These are phyloP conservation scores for Notocelia uddmanniana DNA, from an alignment of 2,888 invertebrate genomes.

Conservation along the genomic window DNA sequence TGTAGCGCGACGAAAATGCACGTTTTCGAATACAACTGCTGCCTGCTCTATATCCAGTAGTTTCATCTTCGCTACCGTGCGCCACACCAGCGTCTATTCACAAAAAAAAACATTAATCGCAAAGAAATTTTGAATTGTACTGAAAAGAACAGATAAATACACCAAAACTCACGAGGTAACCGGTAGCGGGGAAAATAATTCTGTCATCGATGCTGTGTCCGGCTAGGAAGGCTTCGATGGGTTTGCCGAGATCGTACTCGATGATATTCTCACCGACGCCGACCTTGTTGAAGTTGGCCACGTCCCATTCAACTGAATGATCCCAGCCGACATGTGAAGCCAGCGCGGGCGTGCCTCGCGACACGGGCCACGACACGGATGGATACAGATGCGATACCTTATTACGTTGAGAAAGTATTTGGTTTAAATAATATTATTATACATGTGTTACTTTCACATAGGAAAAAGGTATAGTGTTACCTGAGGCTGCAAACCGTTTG, in stretches of 20 bases:
- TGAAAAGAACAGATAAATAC: background rate
- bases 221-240: slow-evolving; percentile 90
- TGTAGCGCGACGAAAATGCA: slow-evolving; percentile 97
- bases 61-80: slow-evolving; percentile 92
- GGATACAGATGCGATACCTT: slow-evolving; percentile 88
- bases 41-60: slow-evolving; percentile 91
- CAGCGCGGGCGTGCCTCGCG: slow-evolving; percentile 96
- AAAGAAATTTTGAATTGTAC: too few relatives aligned
- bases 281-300: slow-evolving; percentile 90
- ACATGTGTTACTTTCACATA: too few relatives aligned
- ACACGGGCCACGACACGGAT: slow-evolving; percentile 93
- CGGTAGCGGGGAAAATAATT: slow-evolving; percentile 97
- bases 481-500: slow-evolving; percentile 92
- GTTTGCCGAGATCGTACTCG: slow-evolving; percentile 91
- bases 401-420: background rate
- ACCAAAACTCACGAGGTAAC: slow-evolving; percentile 89
- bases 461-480: too few relatives aligned
- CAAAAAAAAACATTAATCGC: background rate
- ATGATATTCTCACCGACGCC: slow-evolving; percentile 91
- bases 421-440: background rate
- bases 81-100: slow-evolving; percentile 91
- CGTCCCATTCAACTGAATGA: slow-evolving; percentile 95
- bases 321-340: slow-evolving; percentile 96
- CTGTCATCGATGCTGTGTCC: slow-evolving; percentile 98
- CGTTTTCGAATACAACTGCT: slow-evolving; percentile 94